A percentile compares a stretch with the other conserved stretches of the same genome.
Evolutionary conservation across 2,113 vertebrate genomes (phyloP).

Genomic region (Fulica atra): DNA sequence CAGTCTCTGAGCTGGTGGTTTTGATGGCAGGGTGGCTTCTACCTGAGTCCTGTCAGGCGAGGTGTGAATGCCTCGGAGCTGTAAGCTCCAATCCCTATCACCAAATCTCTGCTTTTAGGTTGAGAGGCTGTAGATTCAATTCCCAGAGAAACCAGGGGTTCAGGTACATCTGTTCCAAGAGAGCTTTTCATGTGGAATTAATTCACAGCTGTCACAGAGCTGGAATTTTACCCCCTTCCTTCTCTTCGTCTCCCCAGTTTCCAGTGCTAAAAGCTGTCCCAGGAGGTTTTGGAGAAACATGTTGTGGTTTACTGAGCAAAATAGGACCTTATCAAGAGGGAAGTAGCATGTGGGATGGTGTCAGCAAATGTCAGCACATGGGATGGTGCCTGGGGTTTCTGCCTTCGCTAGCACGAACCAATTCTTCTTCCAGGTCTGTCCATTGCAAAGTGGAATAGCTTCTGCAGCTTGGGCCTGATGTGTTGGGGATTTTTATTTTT

Average conservation of each 20-base stretch:
- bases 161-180: neutral
- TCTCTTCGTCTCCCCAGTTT: neutral
- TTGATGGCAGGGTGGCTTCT: neutral
- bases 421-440: neutral
- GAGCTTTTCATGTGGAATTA: neutral
- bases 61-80: neutral
- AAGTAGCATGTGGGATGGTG: accelerated
- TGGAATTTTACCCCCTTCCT: neutral
- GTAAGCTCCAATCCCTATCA: neutral
- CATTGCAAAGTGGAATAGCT: neutral
- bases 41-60: no score
- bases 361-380: neutral
- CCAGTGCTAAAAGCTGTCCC: neutral
- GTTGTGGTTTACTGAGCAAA: neutral
- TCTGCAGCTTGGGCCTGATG: neutral
- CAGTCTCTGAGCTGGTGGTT: neutral
- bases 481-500: neutral
- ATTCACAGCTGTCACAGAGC: neutral
- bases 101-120: neutral
- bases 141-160: neutral
- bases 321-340: neutral
- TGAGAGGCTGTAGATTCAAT: neutral
- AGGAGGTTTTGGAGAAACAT: neutral
- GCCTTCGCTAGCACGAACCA: accelerated
- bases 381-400: accelerated